Percentiles rank a stretch among this genome's conserved stretches.
Conservation (phyloP, 2,113 vertebrate species). For the Peromyscus polionotus region DNA sequence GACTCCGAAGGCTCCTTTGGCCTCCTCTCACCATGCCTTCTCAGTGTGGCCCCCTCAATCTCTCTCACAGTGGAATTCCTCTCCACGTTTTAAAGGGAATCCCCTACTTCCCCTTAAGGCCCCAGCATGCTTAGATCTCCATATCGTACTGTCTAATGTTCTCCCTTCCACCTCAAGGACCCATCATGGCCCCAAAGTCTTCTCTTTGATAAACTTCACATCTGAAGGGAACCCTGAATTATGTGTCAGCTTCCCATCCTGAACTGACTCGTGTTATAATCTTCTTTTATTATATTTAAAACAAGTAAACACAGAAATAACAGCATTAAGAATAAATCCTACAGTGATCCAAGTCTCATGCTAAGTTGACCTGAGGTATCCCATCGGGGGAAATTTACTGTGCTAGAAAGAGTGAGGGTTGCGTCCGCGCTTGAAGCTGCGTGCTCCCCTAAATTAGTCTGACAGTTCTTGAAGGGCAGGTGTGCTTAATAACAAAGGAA, state of each 20-base stretch:
- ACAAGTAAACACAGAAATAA: background rate
- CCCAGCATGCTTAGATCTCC: too few relatives aligned
- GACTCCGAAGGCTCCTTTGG: background rate
- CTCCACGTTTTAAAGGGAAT: background rate
- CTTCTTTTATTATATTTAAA: background rate
- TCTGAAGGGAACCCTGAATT: background rate
- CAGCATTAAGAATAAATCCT: background rate
- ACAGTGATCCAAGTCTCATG: background rate
- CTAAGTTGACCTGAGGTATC: background rate
- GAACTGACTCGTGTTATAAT: background rate
- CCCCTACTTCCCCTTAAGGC: background rate
- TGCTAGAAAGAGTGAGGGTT: background rate
- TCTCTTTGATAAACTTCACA: background rate
- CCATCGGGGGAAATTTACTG: background rate
- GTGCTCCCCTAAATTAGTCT: background rate
- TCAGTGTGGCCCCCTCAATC: background rate
- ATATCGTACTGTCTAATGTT: background rate
- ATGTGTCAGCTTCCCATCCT: background rate
- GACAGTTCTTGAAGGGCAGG: background rate
- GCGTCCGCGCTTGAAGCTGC: too few relatives aligned
- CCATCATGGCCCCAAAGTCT: background rate
- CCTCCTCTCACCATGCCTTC: too few relatives aligned
- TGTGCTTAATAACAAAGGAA: background rate
- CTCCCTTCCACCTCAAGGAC: background rate
- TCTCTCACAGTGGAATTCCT: background rate